Evolutionary conservation across 2,888 invertebrate genomes (phyloP), one percentile per base, ranked within the genome.

Genomic region (Sarcophaga caerulescens): DNA sequence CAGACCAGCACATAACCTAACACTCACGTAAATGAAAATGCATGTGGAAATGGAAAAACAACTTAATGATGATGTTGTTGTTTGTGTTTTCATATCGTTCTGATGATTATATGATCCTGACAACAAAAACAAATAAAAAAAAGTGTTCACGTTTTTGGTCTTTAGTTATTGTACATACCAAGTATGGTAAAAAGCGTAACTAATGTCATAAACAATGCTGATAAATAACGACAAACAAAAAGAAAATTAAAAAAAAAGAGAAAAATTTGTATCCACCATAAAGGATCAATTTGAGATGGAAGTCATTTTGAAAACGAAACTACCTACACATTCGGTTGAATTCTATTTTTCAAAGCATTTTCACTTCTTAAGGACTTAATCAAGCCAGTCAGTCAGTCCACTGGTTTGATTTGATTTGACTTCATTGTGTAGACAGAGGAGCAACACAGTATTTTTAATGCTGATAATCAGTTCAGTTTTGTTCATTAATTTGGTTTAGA

Each of bases 141-240:
- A 52, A 14, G 17, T 52, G 0, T 52, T 52, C 52, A 14, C 17
- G 3, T 52, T 14, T 52, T 52, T 14, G 5, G 52, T 52, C 0
- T 12, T 52, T 52, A 73, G 25, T 52, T 80, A 69, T 77, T 84
- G 65, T 70, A 52, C 68, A 77, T 85, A 77, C 77, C 52, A 17
- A 17, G 81, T 21, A 80, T 84, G 83, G 77, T 82, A 84, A 81
- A 81, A 84, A 86, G 86, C 86, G 81, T 83, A 84, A 86, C 83
- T 78, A 86, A 86, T 63, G 63, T 71, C 75, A 70, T 70, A 82
- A 87, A 83, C 82, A 87, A 83, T 66, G 68, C 81, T 70, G 74
- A 75, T 78, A 81, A 35, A 81, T 65, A 74, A 62, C 77, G 80
- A 70, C 62, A 81, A 79, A 71, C 25, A 35, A 82, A 65, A 65